These are phyloP conservation scores for Gryllus bimaculatus DNA, from an alignment of 1,140 invertebrate species.

Conservation along the genomic window DNA sequence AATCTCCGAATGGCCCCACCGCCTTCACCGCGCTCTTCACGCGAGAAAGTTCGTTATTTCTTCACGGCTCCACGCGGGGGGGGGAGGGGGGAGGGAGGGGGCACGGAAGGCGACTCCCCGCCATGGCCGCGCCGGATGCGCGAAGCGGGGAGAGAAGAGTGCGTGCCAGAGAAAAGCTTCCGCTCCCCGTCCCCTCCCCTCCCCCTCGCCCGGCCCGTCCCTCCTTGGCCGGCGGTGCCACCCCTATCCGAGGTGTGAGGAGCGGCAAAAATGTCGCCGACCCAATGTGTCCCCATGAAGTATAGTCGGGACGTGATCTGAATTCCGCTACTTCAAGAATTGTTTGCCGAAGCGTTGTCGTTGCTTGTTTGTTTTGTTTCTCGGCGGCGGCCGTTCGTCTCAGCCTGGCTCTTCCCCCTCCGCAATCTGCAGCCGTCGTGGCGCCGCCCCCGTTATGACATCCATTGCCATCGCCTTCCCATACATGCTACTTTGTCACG, in stretches of 20 bases:
- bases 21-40: background rate
- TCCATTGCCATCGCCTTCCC: too few relatives aligned
- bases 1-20: background rate
- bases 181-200: background rate
- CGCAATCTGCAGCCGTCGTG: too few relatives aligned
- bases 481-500: too few relatives aligned
- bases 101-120: too few relatives aligned
- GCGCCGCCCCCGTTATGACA: too few relatives aligned
- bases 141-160: background rate
- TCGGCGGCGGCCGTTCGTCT: background rate
- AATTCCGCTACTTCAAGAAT: background rate
- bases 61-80: background rate
- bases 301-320: background rate
- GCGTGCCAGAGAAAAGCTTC: background rate
- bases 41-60: background rate
- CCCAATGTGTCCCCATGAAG: background rate
- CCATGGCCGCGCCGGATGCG: background rate
- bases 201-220: too few relatives aligned
- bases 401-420: background rate
- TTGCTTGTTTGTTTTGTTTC: background rate
- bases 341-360: slow-evolving; percentile 2
- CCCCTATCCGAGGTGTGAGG: background rate
- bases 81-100: too few relatives aligned
- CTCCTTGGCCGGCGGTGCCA: too few relatives aligned
- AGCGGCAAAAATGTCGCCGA: background rate